Conservation (phyloP, 1,140 invertebrate genomes). For the Heliothis subflexa region DNA sequence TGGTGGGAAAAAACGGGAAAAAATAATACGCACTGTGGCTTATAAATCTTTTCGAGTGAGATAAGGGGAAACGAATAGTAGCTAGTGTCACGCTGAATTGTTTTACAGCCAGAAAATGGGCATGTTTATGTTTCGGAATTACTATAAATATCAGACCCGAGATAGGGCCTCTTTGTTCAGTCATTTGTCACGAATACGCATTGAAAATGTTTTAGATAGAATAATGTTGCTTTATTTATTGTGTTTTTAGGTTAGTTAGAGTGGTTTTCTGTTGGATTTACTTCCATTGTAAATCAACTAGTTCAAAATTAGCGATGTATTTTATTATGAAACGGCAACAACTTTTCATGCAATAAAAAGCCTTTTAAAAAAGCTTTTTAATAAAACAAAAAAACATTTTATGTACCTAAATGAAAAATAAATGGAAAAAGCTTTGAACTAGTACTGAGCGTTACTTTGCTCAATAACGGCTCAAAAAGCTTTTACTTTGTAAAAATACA, state of each 20-base stretch:
- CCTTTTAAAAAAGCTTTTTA: too few relatives aligned
- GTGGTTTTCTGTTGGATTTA: too few relatives aligned
- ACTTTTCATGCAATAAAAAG: too few relatives aligned
- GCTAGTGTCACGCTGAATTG: conserved; percentile 34
- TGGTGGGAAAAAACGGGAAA: background rate
- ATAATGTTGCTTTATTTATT: background rate
- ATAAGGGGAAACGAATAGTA: conserved; percentile 43
- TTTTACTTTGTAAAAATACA: too few relatives aligned
- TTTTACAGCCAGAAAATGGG: conserved; percentile 36
- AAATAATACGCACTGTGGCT: conserved; percentile 3
- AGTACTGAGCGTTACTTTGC: background rate
- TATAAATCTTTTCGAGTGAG: conserved; percentile 38
- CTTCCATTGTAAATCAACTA: too few relatives aligned
- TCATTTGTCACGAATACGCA: conserved; percentile 13
- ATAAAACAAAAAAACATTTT: too few relatives aligned
- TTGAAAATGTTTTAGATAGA: background rate
- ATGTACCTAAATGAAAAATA: background rate
- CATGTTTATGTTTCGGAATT: conserved; percentile 41
- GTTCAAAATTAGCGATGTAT: too few relatives aligned
- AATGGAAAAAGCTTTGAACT: background rate
- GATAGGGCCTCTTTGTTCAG: background rate
- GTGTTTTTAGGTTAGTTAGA: too few relatives aligned
- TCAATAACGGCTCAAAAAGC: too few relatives aligned
- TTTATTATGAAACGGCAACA: too few relatives aligned
- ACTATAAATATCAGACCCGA: conserved; percentile 32